Percentiles rank a stretch among this genome's conserved stretches.
These are phyloP conservation scores for Scomber japonicus DNA, from an alignment of 2,113 vertebrate genomes.

Conservation along the genomic window DNA sequence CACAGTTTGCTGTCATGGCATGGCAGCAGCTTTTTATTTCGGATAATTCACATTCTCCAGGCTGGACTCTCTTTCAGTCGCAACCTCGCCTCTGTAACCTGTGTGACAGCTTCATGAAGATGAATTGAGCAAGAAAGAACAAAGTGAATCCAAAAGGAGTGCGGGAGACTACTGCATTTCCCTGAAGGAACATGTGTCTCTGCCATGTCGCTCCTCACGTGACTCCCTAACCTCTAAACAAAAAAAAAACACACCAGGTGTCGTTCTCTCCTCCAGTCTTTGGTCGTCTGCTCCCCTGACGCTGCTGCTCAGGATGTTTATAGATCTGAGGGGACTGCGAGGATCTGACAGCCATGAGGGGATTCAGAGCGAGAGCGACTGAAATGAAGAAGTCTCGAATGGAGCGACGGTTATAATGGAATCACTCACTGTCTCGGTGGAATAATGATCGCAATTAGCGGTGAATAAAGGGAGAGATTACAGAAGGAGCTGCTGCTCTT, in stretches of 20 bases:
- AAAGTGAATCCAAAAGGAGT: constrained; percentile 2
- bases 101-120: constrained; percentile 28
- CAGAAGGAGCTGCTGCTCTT: constrained; percentile 28
- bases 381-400: constrained; percentile 38
- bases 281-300: constrained; percentile 21
- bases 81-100: not conserved
- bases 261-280: constrained; percentile 21
- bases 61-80: not conserved
- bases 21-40: not conserved
- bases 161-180: not conserved
- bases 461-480: constrained; percentile 57
- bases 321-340: constrained; percentile 41
- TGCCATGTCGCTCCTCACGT: constrained; percentile 14
- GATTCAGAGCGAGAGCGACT: constrained; percentile 13
- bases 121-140: not conserved
- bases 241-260: not conserved
- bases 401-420: constrained; percentile 40
- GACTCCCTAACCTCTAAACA: not conserved
- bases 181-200: constrained; percentile 18
- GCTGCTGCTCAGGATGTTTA: constrained; percentile 58
- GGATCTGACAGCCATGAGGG: constrained; percentile 38
- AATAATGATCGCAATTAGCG: constrained; percentile 69
- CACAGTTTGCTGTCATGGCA: not conserved
- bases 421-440: constrained; percentile 42
- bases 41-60: not conserved